phyloP scores from a whole-genome alignment of 1,140 invertebrate genomes.

The Phthorimaea operculella region DNA sequence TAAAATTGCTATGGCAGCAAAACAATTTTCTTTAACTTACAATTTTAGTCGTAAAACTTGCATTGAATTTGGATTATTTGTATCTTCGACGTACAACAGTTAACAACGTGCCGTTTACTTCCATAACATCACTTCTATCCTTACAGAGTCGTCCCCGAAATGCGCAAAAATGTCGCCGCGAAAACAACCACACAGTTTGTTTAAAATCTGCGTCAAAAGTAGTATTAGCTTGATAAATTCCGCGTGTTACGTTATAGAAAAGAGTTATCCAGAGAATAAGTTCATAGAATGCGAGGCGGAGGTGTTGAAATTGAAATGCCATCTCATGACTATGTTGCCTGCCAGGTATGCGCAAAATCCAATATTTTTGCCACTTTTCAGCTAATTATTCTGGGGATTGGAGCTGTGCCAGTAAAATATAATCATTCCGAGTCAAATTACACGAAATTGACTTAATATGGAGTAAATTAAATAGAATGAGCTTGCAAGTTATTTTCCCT shows the following conservation, averaged over 20 bases:
- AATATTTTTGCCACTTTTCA: too few species aligned
- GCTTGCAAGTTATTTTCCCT: too few species aligned
- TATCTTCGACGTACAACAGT: neutral
- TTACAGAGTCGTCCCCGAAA: neutral
- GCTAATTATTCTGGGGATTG: too few species aligned
- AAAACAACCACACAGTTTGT: conserved; percentile 56
- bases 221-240: conserved; percentile 56
- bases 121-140: neutral
- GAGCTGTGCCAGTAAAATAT: too few species aligned
- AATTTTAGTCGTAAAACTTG: neutral
- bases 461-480: too few species aligned
- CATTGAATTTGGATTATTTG: neutral
- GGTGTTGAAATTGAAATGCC: conserved; percentile 39
- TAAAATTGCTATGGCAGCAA: neutral
- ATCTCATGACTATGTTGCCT: conserved; percentile 51
- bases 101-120: neutral
- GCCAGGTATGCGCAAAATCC: conserved; percentile 36
- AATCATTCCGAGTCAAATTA: too few species aligned
- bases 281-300: conserved; percentile 45
- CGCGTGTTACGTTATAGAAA: conserved; percentile 57
- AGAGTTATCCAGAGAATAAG: conserved; percentile 44
- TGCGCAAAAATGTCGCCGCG: conserved; percentile 48
- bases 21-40: neutral
- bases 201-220: conserved; percentile 51
- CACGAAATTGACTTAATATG: too few species aligned